phyloP scores from a whole-genome alignment of 1,140 invertebrate species.

The Psilanteris sp. region DNA sequence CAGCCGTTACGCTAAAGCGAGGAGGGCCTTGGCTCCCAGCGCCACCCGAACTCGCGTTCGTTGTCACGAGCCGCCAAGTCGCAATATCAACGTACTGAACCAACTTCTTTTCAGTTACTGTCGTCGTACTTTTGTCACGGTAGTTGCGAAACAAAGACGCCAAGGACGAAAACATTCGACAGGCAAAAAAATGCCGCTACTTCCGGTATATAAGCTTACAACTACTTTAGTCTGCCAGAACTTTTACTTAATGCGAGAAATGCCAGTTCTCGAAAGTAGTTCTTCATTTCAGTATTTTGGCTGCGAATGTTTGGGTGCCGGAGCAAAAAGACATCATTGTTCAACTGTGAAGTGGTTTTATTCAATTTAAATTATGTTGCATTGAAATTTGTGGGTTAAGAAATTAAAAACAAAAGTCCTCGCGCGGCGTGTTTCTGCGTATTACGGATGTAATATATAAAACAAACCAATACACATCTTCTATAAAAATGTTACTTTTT shows the following conservation, averaged over 20 bases:
- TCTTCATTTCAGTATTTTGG: conserved; percentile 25
- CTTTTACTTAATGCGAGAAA: conserved; percentile 11
- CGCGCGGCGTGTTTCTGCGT: too few relatives aligned
- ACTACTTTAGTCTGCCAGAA: conserved; percentile 43
- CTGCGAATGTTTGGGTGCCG: too few relatives aligned
- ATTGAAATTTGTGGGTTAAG: too few relatives aligned
- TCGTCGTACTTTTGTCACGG: conserved; percentile 24
- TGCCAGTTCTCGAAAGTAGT: conserved; percentile 14
- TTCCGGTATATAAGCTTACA: conserved; percentile 14
- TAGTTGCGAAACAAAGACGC: not conserved
- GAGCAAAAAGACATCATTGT: too few relatives aligned
- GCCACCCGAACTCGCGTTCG: conserved; percentile 24
- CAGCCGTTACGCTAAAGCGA: conserved; percentile 30
- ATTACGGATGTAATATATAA: too few relatives aligned
- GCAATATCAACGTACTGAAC: conserved; percentile 20
- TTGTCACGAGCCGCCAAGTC: conserved; percentile 35
- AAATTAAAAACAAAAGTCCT: too few relatives aligned
- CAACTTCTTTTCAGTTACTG: conserved; percentile 40
- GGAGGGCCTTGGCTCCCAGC: conserved; percentile 12
- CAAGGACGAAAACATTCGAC: conserved; percentile 19
- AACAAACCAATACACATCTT: too few relatives aligned
- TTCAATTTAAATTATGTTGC: too few relatives aligned
- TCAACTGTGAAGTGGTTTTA: too few relatives aligned
- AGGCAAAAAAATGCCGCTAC: conserved; percentile 30
- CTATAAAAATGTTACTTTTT: too few relatives aligned